Base-by-base conservation (phyloP, 92 coral and sea anemone genomes). In the Phymanthus crucifer region DNA sequence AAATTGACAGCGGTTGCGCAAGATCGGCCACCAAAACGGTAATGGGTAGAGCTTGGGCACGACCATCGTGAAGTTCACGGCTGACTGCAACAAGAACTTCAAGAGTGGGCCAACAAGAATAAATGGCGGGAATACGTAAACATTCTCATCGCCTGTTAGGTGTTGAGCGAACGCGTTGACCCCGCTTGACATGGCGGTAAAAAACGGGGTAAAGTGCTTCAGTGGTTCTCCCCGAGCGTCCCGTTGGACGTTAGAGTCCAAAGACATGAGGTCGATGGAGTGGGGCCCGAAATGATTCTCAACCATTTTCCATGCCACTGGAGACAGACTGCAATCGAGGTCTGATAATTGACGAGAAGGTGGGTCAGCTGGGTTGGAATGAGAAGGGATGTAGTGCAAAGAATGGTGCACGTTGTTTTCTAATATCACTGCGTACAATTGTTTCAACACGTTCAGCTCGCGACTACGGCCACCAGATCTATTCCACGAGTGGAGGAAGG, bases 31-130 rank as follows among this genome's bases (percentile, higher is more conserved):
- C 78, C 85, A 80, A 50, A 46, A 81, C 45, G 85, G 85, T 46
- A 72, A 40, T 34, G 85, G 85, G 67, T 75, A 40, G 36, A 81
- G 76, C 56, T 81, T 74, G 32, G 85, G 85, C 61, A 75, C 85
- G 64, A 81, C n/a, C n/a, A n/a, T 81, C 45, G 85, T 81, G 61
- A 81, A 67, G 47, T 54, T 67, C 21, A 23, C 37, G 32, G 40
- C 35, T 64, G 58, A 70, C 43, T 79, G 29, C 46, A 27, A 70
- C 40, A 68, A 74, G 61, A 78, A 78, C 52, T 33, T 78, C 45
- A 78, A 50, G 32, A 78, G 37, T 35, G 74, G 66, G 37, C 82
- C 82, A 46, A 78, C 71, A 37, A 78, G 70, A 38, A 78, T 74
- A 70, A 78, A 66, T n/a, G 82, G 82, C 36, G 82, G 74, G 71